These are phyloP conservation scores for Coreius guichenoti DNA, from an alignment of 2,797 vertebrate genomes.

Conservation along the genomic window DNA sequence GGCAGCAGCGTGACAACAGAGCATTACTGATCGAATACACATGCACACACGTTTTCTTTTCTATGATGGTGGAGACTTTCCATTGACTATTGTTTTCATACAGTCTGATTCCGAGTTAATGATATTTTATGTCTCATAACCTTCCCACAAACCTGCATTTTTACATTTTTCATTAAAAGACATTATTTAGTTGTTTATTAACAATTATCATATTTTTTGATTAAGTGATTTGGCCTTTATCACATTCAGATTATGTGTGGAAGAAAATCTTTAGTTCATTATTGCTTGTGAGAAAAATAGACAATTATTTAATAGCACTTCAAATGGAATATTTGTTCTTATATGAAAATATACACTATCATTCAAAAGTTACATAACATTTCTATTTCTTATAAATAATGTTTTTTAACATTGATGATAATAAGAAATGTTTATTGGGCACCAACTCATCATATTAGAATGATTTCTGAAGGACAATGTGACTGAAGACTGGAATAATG, in stretches of 20 bases:
- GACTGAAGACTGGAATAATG: not conserved
- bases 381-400: not conserved
- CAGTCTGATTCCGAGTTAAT: not conserved
- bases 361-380: not conserved
- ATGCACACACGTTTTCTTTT: constrained; percentile 2
- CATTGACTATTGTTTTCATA: not conserved
- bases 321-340: not conserved
- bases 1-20: constrained; percentile 32
- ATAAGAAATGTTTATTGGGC: not conserved
- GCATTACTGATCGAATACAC: constrained; percentile 44
- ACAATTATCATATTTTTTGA: not conserved
- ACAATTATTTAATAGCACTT: not conserved
- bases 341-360: not conserved
- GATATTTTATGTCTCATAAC: not conserved
- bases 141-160: not conserved
- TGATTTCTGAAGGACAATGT: not conserved
- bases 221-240: not conserved
- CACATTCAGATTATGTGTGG: not conserved
- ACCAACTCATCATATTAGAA: not conserved
- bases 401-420: not conserved
- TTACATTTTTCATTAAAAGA: not conserved
- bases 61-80: not conserved
- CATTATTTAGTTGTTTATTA: not conserved
- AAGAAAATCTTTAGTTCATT: not conserved
- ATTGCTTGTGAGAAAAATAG: not conserved